These are phyloP conservation scores for Hedychridium roseum DNA, from an alignment of 2,888 invertebrate genomes.

Conservation along the genomic window DNA sequence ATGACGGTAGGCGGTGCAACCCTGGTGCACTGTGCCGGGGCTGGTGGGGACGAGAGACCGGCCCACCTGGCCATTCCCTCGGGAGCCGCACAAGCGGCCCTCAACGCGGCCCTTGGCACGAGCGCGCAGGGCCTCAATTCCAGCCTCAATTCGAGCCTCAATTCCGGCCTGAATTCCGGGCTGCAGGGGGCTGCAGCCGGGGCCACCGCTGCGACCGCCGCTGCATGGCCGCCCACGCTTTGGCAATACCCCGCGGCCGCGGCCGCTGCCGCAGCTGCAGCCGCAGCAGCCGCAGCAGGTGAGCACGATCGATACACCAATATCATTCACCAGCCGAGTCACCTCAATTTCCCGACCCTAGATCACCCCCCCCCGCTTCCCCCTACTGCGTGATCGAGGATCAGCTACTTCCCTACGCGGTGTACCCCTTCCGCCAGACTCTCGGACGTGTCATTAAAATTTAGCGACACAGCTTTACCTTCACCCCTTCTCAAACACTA, in stretches of 20 bases:
- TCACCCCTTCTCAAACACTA: constrained; percentile 3
- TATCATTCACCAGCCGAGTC: too few species aligned
- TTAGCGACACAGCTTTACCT: constrained; percentile 8
- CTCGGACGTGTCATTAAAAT: background rate
- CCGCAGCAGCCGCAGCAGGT: constrained; percentile 21
- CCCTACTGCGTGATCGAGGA: too few species aligned
- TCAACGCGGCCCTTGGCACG: constrained; percentile 65
- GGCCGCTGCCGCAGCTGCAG: constrained; percentile 42
- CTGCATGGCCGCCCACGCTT: constrained; percentile 73
- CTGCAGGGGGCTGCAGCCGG: constrained; percentile 65
- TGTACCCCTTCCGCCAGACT: background rate
- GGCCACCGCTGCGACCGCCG: constrained; percentile 65
- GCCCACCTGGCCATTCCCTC: constrained; percentile 67
- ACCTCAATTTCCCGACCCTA: too few species aligned
- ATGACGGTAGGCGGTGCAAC: constrained; percentile 73
- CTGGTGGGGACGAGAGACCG: constrained; percentile 68
- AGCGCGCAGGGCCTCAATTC: constrained; percentile 40
- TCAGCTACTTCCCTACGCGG: too few species aligned
- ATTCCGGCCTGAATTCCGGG: constrained; percentile 51
- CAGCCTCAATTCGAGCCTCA: constrained; percentile 59
- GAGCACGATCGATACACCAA: too few species aligned
- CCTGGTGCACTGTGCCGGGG: constrained; percentile 73
- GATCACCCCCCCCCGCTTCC: too few species aligned
- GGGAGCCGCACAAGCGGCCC: constrained; percentile 52
- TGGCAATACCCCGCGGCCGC: constrained; percentile 78